Evolutionary conservation across 2,113 vertebrate genomes (phyloP), one percentile per base, ranked within the genome.

Genomic region (Sorex araneus): DNA sequence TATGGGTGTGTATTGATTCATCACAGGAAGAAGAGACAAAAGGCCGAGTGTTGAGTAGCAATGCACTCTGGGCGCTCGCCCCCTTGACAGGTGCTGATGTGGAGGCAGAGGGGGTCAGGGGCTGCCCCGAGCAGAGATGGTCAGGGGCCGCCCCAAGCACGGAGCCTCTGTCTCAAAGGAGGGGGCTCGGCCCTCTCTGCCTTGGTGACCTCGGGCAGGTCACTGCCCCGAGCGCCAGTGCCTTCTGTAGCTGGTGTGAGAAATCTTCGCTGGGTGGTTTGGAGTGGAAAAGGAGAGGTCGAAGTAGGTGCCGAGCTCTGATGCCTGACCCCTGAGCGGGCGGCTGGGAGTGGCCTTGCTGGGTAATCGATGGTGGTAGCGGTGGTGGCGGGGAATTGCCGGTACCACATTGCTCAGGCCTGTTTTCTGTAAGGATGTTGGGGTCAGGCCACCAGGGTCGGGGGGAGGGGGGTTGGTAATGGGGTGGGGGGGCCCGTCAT

Each of bases 401-500:
- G 0, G 73, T 23, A 76, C 76, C 23, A 5, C 45, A 30, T 7
- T 83, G 45, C 83, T 60, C 64, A 74, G 87, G 69, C 30, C 63
- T 78, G 84, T 67, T 79, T 64, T 95, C 89, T 78, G 63, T 81
- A 84, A 78, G 91, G 76, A 73, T 81, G 84, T 96, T 86, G 87
- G 47, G 66, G 54, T 54, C 19, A 67, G 63, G 57, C 6, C 64
- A 54, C 25, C 30, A 43, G 32, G 78, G 84, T 77, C 40, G 40
- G 40, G 40, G 40, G 40, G 40, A 7, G 40, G 40, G 40, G 40
- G n/a, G n/a, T n/a, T n/a, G n/a, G n/a, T n/a, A n/a, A n/a, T n/a
- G n/a, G 40, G 40, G 40, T 3, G 40, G 84, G 69, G 12, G 50
- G 66, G 18, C 28, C 69, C 71, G 63, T 92, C 50, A 25, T 84